phyloP scores from a whole-genome alignment of 2,888 invertebrate genomes.

The Malachius bipustulatus region DNA sequence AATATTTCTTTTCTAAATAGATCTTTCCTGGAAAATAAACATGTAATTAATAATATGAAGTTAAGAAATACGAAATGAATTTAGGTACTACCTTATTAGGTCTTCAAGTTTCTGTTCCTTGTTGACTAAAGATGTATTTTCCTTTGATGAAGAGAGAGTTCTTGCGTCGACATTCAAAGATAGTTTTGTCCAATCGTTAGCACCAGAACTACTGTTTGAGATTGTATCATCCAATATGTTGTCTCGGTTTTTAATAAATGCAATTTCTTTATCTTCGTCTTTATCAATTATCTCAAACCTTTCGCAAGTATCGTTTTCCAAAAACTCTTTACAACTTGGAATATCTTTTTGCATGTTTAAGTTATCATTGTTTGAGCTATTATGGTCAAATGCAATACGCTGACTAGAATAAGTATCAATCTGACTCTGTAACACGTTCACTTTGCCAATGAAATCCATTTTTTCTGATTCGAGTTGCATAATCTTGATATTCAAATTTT shows the following conservation, averaged over 20 bases:
- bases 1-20: conserved; percentile 47
- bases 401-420: too few species aligned
- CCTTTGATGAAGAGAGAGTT: neutral
- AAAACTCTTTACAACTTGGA: conserved; percentile 26
- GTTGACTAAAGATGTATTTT: too few species aligned
- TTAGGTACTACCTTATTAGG: too few species aligned
- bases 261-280: conserved; percentile 36
- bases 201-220: conserved; percentile 31
- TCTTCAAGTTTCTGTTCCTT: too few species aligned
- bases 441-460: conserved; percentile 31
- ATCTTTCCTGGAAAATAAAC: conserved; percentile 35
- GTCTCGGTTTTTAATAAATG: conserved; percentile 23
- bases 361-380: too few species aligned
- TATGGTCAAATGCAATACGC: too few species aligned
- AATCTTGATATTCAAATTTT: conserved; percentile 30
- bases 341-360: too few species aligned
- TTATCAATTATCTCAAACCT: conserved; percentile 51
- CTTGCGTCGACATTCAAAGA: conserved; percentile 18
- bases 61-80: too few species aligned
- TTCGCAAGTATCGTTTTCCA: conserved; percentile 47
- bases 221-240: conserved; percentile 29
- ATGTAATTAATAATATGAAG: neutral
- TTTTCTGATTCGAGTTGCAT: conserved; percentile 33
- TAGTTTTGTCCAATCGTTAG: conserved; percentile 38
- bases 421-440: too few species aligned